These are phyloP conservation scores for Drosophila kokeensis DNA, from an alignment of 2,888 invertebrate species.

Conservation along the genomic window DNA sequence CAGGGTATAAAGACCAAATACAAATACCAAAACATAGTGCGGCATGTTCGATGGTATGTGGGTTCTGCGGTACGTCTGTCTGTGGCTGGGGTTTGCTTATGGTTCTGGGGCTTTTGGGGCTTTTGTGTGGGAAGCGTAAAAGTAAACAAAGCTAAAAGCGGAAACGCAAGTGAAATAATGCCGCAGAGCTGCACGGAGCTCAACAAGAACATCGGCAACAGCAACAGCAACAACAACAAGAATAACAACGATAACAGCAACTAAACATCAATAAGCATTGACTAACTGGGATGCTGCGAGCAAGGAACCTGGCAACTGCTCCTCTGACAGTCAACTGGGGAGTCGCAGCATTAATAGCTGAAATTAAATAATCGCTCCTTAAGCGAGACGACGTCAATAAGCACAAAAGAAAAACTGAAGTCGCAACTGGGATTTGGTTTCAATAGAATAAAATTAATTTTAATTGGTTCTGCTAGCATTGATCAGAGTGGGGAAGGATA, in stretches of 20 bases:
- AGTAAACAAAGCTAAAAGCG: constrained; percentile 80
- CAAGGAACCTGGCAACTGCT: constrained; percentile 46
- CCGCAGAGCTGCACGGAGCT: constrained; percentile 60
- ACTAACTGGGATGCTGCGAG: constrained; percentile 67
- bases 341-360: constrained; percentile 73
- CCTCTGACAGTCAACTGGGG: constrained; percentile 54
- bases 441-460: constrained; percentile 79
- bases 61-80: constrained; percentile 33
- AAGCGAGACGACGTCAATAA: constrained; percentile 56
- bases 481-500: not conserved
- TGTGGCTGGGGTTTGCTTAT: constrained; percentile 52
- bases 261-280: constrained; percentile 80
- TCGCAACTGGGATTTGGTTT: constrained; percentile 71
- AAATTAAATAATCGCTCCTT: constrained; percentile 80
- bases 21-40: constrained; percentile 79
- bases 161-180: constrained; percentile 78
- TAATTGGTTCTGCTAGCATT: constrained; percentile 59
- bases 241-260: constrained; percentile 46
- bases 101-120: constrained; percentile 75
- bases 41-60: constrained; percentile 59
- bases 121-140: constrained; percentile 78
- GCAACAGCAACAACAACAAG: constrained; percentile 52
- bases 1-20: constrained; percentile 62
- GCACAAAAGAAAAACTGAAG: constrained; percentile 63
- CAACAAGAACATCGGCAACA: constrained; percentile 44